Evolutionary conservation across 2,797 vertebrate genomes (phyloP).

Genomic region (Molossus alvarezi): DNA sequence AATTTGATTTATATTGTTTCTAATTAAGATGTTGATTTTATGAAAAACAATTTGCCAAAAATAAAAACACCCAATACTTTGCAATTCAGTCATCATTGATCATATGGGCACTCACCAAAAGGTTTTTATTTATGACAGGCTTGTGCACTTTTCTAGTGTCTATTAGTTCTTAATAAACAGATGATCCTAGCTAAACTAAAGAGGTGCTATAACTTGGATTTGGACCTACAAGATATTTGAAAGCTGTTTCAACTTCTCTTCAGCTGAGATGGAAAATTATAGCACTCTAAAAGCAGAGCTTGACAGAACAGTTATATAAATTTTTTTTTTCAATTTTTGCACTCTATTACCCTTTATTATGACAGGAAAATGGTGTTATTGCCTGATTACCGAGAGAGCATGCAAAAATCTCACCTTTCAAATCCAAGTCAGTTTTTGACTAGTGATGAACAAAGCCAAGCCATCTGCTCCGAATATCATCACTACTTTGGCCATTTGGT

Average conservation of each 20-base stretch:
- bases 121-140: background rate
- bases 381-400: constrained; percentile 86
- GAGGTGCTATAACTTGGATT: constrained; percentile 35
- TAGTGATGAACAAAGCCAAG: constrained; percentile 86
- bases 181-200: constrained; percentile 57
- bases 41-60: constrained; percentile 59
- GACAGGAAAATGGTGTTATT: constrained; percentile 85
- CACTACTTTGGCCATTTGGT: constrained; percentile 84
- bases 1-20: constrained; percentile 47
- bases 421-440: constrained; percentile 85
- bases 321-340: constrained; percentile 84
- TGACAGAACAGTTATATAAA: constrained; percentile 87
- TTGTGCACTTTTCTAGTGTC: constrained; percentile 56
- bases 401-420: constrained; percentile 86
- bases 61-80: background rate
- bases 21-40: constrained; percentile 52
- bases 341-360: constrained; percentile 86
- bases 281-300: constrained; percentile 67
- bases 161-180: constrained; percentile 42
- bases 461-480: constrained; percentile 90
- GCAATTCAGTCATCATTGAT: constrained; percentile 49
- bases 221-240: too few species aligned
- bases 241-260: too few species aligned
- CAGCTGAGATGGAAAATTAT: constrained; percentile 71
- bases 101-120: background rate